These are phyloP conservation scores for Mizuhopecten yessoensis DNA, from an alignment of 1,140 invertebrate species.

Conservation along the genomic window DNA sequence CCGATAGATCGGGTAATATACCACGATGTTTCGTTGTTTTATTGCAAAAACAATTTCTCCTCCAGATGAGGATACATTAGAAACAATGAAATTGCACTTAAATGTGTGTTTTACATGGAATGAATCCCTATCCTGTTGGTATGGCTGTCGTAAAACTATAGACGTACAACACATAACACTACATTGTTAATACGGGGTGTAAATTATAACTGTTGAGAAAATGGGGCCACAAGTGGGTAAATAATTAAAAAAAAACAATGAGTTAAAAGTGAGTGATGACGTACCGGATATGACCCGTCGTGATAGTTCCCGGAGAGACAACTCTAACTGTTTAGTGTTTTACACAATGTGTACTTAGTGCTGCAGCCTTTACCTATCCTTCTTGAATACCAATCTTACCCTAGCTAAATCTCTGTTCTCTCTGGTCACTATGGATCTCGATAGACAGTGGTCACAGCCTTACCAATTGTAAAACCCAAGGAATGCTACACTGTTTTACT, in stretches of 20 bases:
- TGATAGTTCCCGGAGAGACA: background rate
- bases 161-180: too few relatives aligned
- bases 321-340: too few relatives aligned
- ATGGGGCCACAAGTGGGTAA: background rate
- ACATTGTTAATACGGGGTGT: background rate
- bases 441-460: too few relatives aligned
- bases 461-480: too few relatives aligned
- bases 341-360: too few relatives aligned
- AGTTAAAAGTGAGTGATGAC: background rate
- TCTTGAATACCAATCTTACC: too few relatives aligned
- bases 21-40: background rate
- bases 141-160: background rate
- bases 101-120: background rate
- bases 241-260: background rate
- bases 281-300: background rate
- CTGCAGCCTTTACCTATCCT: too few relatives aligned
- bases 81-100: conserved; percentile 21
- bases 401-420: too few relatives aligned
- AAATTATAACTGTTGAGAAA: background rate
- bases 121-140: background rate
- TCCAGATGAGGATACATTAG: background rate
- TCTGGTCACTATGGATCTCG: too few relatives aligned
- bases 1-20: background rate
- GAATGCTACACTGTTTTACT: too few relatives aligned
- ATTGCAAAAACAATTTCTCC: background rate